Evolutionary conservation across 53 echinoderm and acorn worm species (phyloP).

Genomic region (Holothuria leucospilota): DNA sequence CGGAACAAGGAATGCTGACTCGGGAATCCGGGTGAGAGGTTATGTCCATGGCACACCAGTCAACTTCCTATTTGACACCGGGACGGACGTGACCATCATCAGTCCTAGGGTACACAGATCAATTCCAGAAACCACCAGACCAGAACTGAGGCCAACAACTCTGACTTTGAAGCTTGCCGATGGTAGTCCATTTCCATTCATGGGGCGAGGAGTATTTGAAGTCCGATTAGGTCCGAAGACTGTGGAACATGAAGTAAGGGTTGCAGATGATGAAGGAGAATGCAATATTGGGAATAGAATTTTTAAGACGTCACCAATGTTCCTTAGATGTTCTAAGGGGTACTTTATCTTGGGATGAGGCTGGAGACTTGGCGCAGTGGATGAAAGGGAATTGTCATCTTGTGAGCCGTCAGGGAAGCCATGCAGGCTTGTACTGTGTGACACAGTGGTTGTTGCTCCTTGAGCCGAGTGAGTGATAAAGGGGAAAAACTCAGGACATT

Average conservation of each 20-base stretch:
- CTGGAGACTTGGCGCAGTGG: not conserved
- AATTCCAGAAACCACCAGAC: not conserved
- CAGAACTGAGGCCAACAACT: not conserved
- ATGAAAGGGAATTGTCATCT: not conserved
- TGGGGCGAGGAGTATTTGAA: not conserved
- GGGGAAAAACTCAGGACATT: not conserved
- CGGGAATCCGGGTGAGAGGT: slow-evolving; percentile 1
- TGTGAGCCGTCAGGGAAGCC: slow-evolving; percentile 4
- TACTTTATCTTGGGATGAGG: slow-evolving; percentile 33
- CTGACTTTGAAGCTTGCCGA: slow-evolving; percentile 21
- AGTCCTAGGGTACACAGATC: slow-evolving; percentile 13
- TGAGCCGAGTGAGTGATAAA: slow-evolving; percentile 18
- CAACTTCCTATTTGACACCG: slow-evolving; percentile 45
- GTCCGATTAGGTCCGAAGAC: not conserved
- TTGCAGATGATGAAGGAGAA: slow-evolving; percentile 20
- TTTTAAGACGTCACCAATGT: slow-evolving; percentile 15
- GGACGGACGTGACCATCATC: slow-evolving; percentile 48
- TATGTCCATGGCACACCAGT: slow-evolving; percentile 20
- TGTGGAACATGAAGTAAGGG: slow-evolving; percentile 51
- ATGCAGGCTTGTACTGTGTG: slow-evolving; percentile 32
- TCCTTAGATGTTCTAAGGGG: slow-evolving; percentile 28
- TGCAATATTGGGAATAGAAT: slow-evolving; percentile 38
- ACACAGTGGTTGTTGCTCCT: slow-evolving; percentile 22
- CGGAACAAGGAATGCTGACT: not conserved
- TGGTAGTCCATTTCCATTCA: slow-evolving; percentile 14